These are phyloP conservation scores for Tursiops truncatus DNA, from an alignment of 2,113 vertebrate species.

Conservation along the genomic window DNA sequence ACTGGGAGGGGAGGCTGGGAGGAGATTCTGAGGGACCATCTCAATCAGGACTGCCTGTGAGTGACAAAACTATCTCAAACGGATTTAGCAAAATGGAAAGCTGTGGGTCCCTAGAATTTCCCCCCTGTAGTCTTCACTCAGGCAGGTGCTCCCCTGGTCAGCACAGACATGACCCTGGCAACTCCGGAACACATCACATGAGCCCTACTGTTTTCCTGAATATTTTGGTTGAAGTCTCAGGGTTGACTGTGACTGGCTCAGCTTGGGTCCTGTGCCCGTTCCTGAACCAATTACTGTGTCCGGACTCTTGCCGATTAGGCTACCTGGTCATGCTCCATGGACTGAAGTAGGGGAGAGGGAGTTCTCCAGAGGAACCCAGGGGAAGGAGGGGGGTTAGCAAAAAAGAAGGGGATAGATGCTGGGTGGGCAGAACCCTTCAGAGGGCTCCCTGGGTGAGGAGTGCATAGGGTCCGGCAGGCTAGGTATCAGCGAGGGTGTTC, in stretches of 20 bases:
- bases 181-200: accelerated
- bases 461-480: accelerated
- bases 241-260: neutral
- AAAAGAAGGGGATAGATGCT: neutral
- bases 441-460: neutral
- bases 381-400: neutral
- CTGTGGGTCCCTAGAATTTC: neutral
- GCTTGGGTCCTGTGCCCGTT: neutral
- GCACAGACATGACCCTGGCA: neutral
- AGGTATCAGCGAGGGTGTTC: too few relatives aligned
- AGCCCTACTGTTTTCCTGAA: accelerated
- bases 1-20: too few relatives aligned
- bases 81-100: too few relatives aligned
- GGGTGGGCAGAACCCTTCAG: neutral
- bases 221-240: too few relatives aligned
- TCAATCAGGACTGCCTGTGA: neutral
- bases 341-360: neutral
- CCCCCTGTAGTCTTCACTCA: neutral
- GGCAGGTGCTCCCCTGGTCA: neutral
- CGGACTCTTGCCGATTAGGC: too few relatives aligned
- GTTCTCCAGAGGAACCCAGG: neutral
- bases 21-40: neutral
- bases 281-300: neutral
- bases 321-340: neutral
- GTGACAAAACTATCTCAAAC: neutral